phyloP scores from a whole-genome alignment of 2,113 vertebrate genomes.

The Scomber scombrus region DNA sequence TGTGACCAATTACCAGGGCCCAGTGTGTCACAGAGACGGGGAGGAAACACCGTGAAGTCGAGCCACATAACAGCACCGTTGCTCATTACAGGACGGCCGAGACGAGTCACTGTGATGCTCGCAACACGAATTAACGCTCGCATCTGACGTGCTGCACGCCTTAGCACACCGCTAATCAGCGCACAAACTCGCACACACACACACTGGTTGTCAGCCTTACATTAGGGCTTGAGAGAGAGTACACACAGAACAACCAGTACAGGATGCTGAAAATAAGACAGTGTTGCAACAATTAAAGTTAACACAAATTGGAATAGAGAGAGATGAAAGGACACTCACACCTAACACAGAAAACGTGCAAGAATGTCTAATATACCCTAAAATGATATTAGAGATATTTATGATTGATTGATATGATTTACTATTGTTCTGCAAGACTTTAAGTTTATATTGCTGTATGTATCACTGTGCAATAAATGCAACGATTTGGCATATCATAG shows the following conservation, averaged over 20 bases:
- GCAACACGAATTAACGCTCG: slow-evolving; percentile 71
- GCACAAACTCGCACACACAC: slow-evolving; percentile 17
- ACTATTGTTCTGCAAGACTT: not conserved
- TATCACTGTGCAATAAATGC: too few species aligned
- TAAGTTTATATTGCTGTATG: not conserved
- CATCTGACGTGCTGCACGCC: slow-evolving; percentile 61
- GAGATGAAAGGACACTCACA: not conserved
- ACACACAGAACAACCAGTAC: slow-evolving; percentile 16
- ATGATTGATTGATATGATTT: not conserved
- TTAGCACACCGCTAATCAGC: slow-evolving; percentile 67
- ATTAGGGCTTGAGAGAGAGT: slow-evolving; percentile 20
- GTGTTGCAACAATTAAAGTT: slow-evolving; percentile 1
- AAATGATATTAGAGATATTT: slow-evolving; percentile 1
- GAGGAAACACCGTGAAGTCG: slow-evolving; percentile 66
- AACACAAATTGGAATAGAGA: not conserved
- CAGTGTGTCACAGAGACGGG: slow-evolving; percentile 74
- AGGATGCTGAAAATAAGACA: slow-evolving; percentile 12
- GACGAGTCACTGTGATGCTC: slow-evolving; percentile 63
- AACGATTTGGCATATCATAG: not conserved
- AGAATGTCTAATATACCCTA: not conserved
- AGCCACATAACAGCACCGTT: slow-evolving; percentile 61
- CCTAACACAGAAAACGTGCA: not conserved
- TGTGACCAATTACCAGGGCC: slow-evolving; percentile 84
- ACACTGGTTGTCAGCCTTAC: slow-evolving; percentile 49
- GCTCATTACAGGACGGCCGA: slow-evolving; percentile 79